Evolutionary conservation across 2,888 invertebrate species (phyloP).

Genomic region (Copidosoma aretas): DNA sequence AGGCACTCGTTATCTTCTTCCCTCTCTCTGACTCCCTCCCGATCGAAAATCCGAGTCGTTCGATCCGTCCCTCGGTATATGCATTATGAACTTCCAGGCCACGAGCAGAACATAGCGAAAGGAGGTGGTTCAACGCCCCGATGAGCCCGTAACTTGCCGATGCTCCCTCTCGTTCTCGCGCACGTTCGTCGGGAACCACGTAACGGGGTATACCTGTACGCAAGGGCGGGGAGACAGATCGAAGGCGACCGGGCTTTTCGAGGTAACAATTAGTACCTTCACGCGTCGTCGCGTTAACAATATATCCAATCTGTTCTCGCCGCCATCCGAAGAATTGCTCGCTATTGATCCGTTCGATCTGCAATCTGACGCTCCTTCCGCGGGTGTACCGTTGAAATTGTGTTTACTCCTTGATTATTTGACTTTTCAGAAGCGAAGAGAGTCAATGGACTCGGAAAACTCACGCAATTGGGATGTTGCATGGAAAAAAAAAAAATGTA

Average conservation of each 20-base stretch:
- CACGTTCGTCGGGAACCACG: too few species aligned
- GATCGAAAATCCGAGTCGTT: conserved; percentile 35
- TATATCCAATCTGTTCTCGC: conserved; percentile 13
- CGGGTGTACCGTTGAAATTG: too few species aligned
- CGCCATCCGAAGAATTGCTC: neutral
- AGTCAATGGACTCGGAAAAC: too few species aligned
- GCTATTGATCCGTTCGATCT: conserved; percentile 2
- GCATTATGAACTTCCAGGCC: conserved; percentile 8
- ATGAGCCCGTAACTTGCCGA: conserved; percentile 12
- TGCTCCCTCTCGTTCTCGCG: neutral
- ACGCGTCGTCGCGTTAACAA: conserved; percentile 25
- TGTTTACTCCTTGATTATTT: too few species aligned
- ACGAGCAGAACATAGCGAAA: neutral
- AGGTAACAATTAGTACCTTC: conserved; percentile 38
- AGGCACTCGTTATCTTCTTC: conserved; percentile 35
- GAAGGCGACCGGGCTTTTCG: conserved; percentile 19
- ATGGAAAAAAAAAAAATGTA: too few species aligned
- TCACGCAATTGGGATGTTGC: too few species aligned
- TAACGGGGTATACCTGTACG: neutral
- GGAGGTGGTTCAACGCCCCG: neutral
- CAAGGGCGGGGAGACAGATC: conserved; percentile 18
- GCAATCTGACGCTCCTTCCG: too few species aligned
- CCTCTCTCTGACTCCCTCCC: conserved; percentile 16
- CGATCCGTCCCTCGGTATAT: neutral
- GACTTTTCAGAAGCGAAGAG: too few species aligned